Base-by-base conservation (phyloP, 2,797 vertebrate species). In the Echiichthys vipera region DNA sequence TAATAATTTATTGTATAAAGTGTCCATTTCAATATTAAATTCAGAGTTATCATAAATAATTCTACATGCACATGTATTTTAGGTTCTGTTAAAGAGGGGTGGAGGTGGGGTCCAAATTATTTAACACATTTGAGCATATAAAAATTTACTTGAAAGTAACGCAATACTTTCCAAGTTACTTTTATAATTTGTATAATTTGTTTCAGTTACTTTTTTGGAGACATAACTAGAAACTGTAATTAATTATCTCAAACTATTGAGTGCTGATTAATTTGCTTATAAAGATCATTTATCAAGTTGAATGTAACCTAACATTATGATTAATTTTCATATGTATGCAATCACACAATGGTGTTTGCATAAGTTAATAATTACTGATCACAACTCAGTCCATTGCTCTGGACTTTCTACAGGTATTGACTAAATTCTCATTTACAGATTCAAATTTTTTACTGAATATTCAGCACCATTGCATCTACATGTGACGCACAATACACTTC, bases 221-320 rank as follows among this genome's bases (percentile, higher is more conserved):
- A n/a, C n/a, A n/a, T n/a, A n/a, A n/a, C n/a, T n/a, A n/a, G n/a
- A n/a, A n/a, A n/a, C n/a, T n/a, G n/a, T 47, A 53, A 22, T 53
- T 54, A 53, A 25, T 61, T 46, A 61, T 76, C 71, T 64, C 54
- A 76, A 46, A 71, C 36, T 30, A 65, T 45, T 18, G 46, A 66
- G 53, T 20, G 58, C 66, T 25, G 45, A 71, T 58, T 58, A 66
- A 65, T 61, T 66, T 58, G 6, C 64, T 64, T 65, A 56, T 59
- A 37, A 72, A 39, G 25, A 63, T 9, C 57, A 79, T 39, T 54
- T 30, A 54, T 59, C 49, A 65, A 32, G 25, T 53, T 42, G 27
- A 61, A 46, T 9, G 2, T 27, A 54, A 56, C 15, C 30, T 43
- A 25, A 0, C 6, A 65, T 46, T 36, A 46, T 67, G 36, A 54